Conservation (phyloP, 2,888 invertebrate genomes). For the Colletes collaris region DNA sequence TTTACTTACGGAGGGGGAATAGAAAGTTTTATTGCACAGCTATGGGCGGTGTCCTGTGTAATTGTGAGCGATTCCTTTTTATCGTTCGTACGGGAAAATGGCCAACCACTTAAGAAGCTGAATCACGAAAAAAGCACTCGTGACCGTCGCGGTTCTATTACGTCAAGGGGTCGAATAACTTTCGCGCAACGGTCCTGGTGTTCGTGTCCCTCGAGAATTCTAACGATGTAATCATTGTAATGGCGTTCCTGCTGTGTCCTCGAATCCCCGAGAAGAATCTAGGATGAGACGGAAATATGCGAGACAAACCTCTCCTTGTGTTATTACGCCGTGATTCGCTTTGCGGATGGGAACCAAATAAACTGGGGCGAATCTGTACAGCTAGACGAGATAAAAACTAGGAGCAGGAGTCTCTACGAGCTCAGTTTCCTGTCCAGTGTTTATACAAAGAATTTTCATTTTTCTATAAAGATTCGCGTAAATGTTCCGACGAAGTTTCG, state of each 20-base stretch:
- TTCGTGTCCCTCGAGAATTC: conserved; percentile 25
- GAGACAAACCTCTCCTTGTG: conserved; percentile 18
- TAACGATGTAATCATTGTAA: conserved; percentile 65
- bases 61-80: too few relatives aligned
- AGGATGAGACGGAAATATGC: conserved; percentile 37
- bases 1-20: too few relatives aligned
- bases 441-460: not conserved
- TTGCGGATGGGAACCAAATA: conserved; percentile 30
- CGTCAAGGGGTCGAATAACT: conserved; percentile 34
- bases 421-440: too few relatives aligned
- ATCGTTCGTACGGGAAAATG: too few relatives aligned
- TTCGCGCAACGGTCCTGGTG: conserved; percentile 33
- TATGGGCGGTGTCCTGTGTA: too few relatives aligned
- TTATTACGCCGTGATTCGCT: conserved; percentile 47
- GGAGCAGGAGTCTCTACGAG: too few relatives aligned
- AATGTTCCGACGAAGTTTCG: not conserved
- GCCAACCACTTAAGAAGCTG: too few relatives aligned
- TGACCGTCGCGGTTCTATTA: too few relatives aligned
- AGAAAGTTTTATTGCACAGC: too few relatives aligned
- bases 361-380: conserved; percentile 28
- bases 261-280: conserved; percentile 26
- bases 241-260: conserved; percentile 34
- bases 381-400: not conserved
- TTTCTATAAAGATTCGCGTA: not conserved
- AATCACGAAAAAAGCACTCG: too few relatives aligned